Evolutionary conservation across 2,113 vertebrate species (phyloP).

Genomic region (Myiozetetes cayanensis): DNA sequence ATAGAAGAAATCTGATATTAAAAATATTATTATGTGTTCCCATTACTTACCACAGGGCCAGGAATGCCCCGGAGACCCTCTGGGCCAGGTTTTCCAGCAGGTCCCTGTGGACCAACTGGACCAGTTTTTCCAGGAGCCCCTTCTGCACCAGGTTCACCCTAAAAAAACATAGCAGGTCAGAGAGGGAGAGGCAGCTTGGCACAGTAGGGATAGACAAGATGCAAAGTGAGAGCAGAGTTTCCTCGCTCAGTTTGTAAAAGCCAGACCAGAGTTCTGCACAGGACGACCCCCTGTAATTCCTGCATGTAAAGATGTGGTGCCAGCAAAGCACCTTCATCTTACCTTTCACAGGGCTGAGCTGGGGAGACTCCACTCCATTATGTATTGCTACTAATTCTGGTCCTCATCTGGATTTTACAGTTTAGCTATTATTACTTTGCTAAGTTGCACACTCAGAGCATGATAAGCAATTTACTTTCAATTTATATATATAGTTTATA

Average conservation of each 20-base stretch:
- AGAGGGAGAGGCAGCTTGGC: neutral
- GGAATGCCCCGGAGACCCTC: constrained; percentile 96
- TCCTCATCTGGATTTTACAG: neutral
- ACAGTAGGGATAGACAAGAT: neutral
- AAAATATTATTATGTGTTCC: neutral
- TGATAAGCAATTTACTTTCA: neutral
- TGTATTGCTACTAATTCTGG: neutral
- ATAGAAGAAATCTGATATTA: neutral
- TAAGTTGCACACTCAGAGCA: neutral
- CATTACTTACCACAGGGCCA: constrained; percentile 87
- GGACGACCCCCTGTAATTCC: neutral
- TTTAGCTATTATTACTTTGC: neutral
- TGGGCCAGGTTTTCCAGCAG: constrained; percentile 91
- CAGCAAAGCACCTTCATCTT: neutral
- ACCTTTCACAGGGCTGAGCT: neutral
- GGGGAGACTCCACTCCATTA: neutral
- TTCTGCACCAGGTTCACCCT: constrained; percentile 93
- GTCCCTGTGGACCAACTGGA: constrained; percentile 93
- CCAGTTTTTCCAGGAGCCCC: constrained; percentile 95
- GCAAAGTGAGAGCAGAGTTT: neutral
- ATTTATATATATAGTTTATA: neutral
- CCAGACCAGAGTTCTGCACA: neutral
- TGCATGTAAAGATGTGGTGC: neutral
- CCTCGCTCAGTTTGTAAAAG: neutral
- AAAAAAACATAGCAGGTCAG: neutral